Base-by-base conservation (phyloP, 1,140 invertebrate genomes). In the Polypedilum vanderplanki region DNA sequence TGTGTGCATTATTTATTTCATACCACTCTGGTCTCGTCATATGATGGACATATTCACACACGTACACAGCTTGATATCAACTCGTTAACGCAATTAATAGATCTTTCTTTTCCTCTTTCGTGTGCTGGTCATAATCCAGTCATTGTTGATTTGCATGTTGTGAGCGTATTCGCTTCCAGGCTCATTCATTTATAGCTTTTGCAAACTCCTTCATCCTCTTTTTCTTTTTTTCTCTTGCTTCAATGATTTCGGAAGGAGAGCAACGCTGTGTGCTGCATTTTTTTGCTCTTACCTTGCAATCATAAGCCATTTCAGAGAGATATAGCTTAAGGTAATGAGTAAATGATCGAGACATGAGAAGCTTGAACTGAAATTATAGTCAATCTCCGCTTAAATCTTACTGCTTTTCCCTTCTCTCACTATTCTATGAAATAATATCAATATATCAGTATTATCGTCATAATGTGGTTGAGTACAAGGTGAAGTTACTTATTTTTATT, bases 311-410 rank as follows among this genome's bases (percentile, higher is more conserved):
- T 70, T 70, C 9, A 33, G 65, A 70, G 46, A 57, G 12, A 18
- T 70, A 18, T 70, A 70, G 65, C 65, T 70, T 70, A 70, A 70
- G 65, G 65, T 22, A 57, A 57, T 57, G 46, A 57, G 46, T 57
- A 57, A 57, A 57, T 57, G 46, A 57, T 70, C 65, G 18, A 18
- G 65, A 70, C 65, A 70, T 70, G 65, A 12, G n/a, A 57, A 57
- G 46, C 15, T n/a, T 12, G 46, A 57, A 57, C 46, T 57, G n/a
- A 57, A 57, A 57, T 57, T 57, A 57, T 57, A n/a, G 46, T 57
- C 46, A 33, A 33, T 33, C 24, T 33, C 24, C 24, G 24, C 24
- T 57, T 57, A 57, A 57, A n/a, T 57, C 46, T 57, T 57, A 46
- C 10, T 57, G 46, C 46, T 33, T 33, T 33, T 33, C 24, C 24